Conservation (phyloP, 2,797 vertebrate species). For the Sphenodon punctatus region DNA sequence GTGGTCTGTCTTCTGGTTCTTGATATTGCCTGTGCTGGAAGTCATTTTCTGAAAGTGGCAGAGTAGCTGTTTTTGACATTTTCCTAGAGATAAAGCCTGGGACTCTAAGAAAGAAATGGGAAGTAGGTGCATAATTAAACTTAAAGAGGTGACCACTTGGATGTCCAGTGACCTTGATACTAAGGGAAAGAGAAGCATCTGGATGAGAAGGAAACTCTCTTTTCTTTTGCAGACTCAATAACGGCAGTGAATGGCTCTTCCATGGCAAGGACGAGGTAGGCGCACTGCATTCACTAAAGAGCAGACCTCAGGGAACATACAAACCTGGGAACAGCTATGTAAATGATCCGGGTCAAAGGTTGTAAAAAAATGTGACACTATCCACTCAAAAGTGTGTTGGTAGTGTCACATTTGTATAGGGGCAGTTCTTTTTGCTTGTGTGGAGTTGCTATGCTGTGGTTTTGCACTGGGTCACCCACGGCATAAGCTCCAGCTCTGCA, state of each 20-base stretch:
- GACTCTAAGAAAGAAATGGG: background rate
- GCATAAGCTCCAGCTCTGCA: too few species aligned
- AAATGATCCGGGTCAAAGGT: background rate
- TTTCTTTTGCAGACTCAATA: conserved; percentile 82
- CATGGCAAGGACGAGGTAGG: conserved; percentile 98
- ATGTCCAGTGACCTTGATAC: too few species aligned
- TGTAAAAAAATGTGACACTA: background rate
- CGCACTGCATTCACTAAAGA: background rate
- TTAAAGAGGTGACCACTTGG: too few species aligned
- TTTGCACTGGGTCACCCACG: background rate
- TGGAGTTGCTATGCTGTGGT: background rate
- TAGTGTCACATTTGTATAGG: background rate
- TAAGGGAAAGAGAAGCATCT: background rate
- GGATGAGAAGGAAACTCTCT: background rate
- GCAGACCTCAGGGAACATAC: accelerated
- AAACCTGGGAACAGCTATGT: background rate
- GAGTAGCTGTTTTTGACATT: too few species aligned
- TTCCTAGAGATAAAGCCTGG: too few species aligned
- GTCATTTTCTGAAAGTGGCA: too few species aligned
- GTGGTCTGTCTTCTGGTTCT: background rate
- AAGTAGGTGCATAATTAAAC: background rate
- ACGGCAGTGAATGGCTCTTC: conserved; percentile 94
- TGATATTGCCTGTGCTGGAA: too few species aligned
- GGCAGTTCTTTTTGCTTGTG: too few species aligned
- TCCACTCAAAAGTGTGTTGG: too few species aligned